Evolutionary conservation across 1,140 invertebrate genomes (phyloP).

Genomic region (Nymphalis io): DNA sequence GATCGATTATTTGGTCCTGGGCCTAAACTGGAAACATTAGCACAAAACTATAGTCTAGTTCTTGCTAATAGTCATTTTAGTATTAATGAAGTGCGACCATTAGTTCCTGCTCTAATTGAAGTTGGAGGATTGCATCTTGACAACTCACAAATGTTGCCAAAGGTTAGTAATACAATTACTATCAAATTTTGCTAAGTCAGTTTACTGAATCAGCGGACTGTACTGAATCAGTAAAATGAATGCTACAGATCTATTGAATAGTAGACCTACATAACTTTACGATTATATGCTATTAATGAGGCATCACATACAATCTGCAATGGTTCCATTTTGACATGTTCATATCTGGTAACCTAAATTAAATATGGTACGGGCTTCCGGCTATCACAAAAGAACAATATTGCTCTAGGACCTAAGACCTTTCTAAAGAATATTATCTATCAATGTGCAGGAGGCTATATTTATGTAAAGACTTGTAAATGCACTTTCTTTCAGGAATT

Average conservation of each 20-base stretch:
- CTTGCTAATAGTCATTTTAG: conserved; percentile 84
- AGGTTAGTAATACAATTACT: conserved; percentile 48
- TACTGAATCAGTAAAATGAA: no score
- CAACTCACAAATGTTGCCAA: conserved; percentile 62
- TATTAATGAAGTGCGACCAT: conserved; percentile 82
- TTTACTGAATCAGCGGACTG: no score
- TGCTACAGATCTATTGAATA: no score
- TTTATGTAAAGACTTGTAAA: neutral
- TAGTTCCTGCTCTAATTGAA: conserved; percentile 82
- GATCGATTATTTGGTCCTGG: conserved; percentile 74
- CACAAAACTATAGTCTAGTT: conserved; percentile 82
- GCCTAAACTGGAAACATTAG: conserved; percentile 79
- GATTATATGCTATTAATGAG: neutral
- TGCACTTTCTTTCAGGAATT: conserved; percentile 68
- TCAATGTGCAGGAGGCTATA: neutral
- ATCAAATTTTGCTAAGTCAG: neutral
- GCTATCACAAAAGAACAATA: conserved; percentile 11
- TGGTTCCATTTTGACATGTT: neutral
- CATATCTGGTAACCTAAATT: conserved; percentile 36
- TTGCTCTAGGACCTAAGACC: conserved; percentile 34
- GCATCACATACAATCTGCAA: neutral
- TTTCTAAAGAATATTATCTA: conserved; percentile 19
- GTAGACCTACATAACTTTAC: no score
- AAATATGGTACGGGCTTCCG: conserved; percentile 3
- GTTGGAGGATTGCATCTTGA: conserved; percentile 82